These are phyloP conservation scores for Thryonomys swinderianus DNA, from an alignment of 2,113 vertebrate genomes.

Conservation along the genomic window DNA sequence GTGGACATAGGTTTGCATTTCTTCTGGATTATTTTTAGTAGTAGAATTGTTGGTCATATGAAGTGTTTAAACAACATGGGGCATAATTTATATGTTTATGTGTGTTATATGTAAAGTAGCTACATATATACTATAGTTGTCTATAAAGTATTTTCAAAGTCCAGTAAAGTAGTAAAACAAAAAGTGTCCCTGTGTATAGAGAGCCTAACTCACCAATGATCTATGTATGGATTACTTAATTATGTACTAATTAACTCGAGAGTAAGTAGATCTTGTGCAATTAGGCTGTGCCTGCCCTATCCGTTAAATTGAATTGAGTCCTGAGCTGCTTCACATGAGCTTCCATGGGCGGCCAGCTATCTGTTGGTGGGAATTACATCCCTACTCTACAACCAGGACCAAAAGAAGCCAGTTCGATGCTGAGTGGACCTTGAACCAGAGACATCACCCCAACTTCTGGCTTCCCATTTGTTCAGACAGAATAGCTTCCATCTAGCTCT, in stretches of 20 bases:
- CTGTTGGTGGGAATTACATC: not conserved
- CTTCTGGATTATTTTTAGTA: not conserved
- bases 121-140: not conserved
- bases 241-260: constrained; percentile 32
- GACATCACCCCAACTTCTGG: not conserved
- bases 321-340: constrained; percentile 22
- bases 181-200: not conserved
- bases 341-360: not conserved
- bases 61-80: constrained; percentile 36
- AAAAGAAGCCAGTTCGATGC: not conserved
- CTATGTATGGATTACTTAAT: not conserved
- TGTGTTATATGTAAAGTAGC: not conserved
- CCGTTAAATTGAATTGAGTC: constrained; percentile 33
- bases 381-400: not conserved
- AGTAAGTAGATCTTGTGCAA: not conserved
- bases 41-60: not conserved
- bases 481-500: not conserved
- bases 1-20: not conserved
- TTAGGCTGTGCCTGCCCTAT: constrained; percentile 8
- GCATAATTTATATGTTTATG: not conserved
- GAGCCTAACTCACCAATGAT: not conserved
- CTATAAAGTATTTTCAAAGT: not conserved
- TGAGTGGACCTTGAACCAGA: not conserved
- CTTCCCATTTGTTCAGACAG: not conserved
- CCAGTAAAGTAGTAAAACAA: not conserved